Evolutionary conservation across 53 echinoderm and acorn worm species (phyloP).

Genomic region (Actinopyga echinites): DNA sequence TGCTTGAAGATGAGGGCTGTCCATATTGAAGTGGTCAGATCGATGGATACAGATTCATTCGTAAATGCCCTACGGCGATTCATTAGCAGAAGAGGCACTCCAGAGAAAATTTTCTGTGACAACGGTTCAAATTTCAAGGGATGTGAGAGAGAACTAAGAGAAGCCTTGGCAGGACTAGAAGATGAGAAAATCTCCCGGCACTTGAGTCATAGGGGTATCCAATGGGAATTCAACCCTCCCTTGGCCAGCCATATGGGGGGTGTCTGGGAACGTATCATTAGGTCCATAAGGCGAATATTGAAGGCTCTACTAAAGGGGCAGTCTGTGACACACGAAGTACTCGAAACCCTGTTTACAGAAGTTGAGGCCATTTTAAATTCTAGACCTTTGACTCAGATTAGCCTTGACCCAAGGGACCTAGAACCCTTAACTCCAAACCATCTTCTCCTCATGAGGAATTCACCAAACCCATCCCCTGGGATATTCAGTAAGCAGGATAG

Average conservation of each 20-base stretch:
- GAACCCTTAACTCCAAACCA: constrained; percentile 73
- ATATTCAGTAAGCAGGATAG: constrained; percentile 33
- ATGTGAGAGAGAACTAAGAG: constrained; percentile 28
- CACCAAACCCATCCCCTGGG: constrained; percentile 39
- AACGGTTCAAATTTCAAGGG: constrained; percentile 62
- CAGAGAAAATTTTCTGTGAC: constrained; percentile 61
- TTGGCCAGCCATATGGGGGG: constrained; percentile 54
- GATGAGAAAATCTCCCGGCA: not conserved
- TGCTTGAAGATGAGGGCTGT: constrained; percentile 57
- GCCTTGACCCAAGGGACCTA: constrained; percentile 49
- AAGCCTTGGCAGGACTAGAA: constrained; percentile 15
- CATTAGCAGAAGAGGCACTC: constrained; percentile 52
- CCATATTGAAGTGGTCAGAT: constrained; percentile 51
- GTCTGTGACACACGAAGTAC: constrained; percentile 37
- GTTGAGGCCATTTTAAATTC: constrained; percentile 70
- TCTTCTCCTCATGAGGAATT: constrained; percentile 48
- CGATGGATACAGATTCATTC: constrained; percentile 69
- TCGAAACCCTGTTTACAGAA: constrained; percentile 51
- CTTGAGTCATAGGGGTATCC: constrained; percentile 33
- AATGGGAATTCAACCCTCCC: constrained; percentile 65
- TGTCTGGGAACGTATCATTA: constrained; percentile 62
- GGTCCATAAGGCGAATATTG: constrained; percentile 40
- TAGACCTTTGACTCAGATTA: constrained; percentile 57
- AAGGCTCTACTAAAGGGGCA: constrained; percentile 30
- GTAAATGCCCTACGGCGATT: constrained; percentile 62